phyloP scores from a whole-genome alignment of 2,888 invertebrate species.

The Heliconius cydno region DNA sequence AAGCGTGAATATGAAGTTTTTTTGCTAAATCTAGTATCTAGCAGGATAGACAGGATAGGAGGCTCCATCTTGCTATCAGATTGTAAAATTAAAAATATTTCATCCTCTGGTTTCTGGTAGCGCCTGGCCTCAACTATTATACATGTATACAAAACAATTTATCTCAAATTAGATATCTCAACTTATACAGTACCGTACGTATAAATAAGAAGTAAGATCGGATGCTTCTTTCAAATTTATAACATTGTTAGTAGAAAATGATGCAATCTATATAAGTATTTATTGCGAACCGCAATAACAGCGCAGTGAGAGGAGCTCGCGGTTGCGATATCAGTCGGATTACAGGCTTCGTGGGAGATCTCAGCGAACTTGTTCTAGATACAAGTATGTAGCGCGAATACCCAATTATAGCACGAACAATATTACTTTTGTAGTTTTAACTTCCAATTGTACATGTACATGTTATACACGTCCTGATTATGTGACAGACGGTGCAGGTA shows the following conservation, averaged over 20 bases:
- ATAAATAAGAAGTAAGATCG: neutral
- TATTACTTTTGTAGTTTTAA: neutral
- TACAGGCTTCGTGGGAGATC: constrained; percentile 12
- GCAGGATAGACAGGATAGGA: no score
- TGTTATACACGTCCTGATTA: no score
- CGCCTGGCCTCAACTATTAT: neutral
- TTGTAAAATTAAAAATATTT: no score
- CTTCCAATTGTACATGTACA: neutral
- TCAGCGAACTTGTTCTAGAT: neutral
- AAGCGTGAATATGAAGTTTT: no score
- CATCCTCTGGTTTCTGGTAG: no score
- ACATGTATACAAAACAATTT: neutral
- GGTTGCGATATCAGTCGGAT: constrained; percentile 22
- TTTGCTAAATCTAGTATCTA: no score
- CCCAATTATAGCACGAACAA: neutral
- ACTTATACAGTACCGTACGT: neutral
- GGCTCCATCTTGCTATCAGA: no score
- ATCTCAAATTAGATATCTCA: neutral
- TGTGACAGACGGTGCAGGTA: no score
- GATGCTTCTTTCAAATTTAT: neutral
- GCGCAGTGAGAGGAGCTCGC: neutral
- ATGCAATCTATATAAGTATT: constrained; percentile 26
- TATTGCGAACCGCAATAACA: constrained; percentile 22
- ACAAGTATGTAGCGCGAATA: neutral
- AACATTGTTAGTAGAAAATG: constrained; percentile 11